A percentile compares a stretch with the other conserved stretches of the same genome.
Conservation (phyloP, 92 coral and sea anemone species). For the Umimayanthus kanabou region DNA sequence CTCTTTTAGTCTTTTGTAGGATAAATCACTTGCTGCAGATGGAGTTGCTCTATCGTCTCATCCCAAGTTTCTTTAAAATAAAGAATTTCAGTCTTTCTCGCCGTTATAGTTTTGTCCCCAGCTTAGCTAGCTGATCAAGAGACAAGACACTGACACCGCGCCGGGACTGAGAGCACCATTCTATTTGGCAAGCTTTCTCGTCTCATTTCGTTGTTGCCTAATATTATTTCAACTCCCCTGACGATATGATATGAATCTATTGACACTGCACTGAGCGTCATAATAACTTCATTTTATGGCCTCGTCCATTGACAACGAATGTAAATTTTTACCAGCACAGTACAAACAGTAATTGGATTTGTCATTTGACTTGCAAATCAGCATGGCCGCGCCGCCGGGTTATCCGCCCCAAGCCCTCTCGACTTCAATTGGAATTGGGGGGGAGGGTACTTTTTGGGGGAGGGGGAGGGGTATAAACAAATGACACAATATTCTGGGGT, state of each 20-base stretch:
- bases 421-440: no score
- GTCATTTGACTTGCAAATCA: no score
- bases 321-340: neutral
- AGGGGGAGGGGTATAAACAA: no score
- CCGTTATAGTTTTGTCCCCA: no score
- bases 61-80: neutral
- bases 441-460: no score
- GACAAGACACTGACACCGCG: no score
- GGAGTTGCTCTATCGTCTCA: neutral
- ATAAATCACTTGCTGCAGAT: neutral
- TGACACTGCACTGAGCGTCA: neutral
- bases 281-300: constrained; percentile 30
- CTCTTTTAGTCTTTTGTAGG: neutral
- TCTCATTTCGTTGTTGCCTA: neutral
- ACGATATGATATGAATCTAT: neutral
- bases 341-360: no score
- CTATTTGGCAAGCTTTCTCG: neutral
- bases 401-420: no score
- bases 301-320: constrained; percentile 17
- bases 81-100: neutral
- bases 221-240: neutral
- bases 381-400: no score
- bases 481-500: no score
- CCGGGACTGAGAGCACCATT: neutral
- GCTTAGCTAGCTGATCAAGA: no score